phyloP scores from a whole-genome alignment of 2,888 invertebrate genomes.

The Leptarthrus brevirostris region DNA sequence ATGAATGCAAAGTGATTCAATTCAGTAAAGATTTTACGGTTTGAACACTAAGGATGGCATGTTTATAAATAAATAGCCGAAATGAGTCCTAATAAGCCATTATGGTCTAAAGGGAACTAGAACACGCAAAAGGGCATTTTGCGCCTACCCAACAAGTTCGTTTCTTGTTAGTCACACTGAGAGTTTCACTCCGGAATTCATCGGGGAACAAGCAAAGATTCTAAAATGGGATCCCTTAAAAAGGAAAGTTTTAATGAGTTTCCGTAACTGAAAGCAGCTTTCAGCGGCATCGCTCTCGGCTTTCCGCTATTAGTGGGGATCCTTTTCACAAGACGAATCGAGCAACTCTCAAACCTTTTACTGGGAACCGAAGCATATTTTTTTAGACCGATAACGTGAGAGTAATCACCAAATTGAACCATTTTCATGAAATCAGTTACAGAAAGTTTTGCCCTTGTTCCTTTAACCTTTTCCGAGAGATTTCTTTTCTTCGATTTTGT shows the following conservation, averaged over 20 bases:
- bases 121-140: conserved; percentile 10
- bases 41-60: conserved; percentile 1
- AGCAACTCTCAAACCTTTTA: conserved; percentile 21
- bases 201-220: conserved; percentile 10
- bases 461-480: not conserved
- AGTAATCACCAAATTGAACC: conserved; percentile 38
- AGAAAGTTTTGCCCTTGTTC: conserved; percentile 26
- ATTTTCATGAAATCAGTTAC: conserved; percentile 18
- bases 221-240: conserved; percentile 21
- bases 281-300: conserved; percentile 9
- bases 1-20: not conserved
- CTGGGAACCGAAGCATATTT: conserved; percentile 3
- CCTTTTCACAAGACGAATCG: no score
- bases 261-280: conserved; percentile 49
- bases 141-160: not conserved
- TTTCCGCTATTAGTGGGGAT: conserved; percentile 32
- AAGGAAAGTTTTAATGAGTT: conserved; percentile 53
- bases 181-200: not conserved
- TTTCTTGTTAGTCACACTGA: not conserved
- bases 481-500: conserved; percentile 34
- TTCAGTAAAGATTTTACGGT: not conserved
- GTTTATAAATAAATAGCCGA: conserved; percentile 15
- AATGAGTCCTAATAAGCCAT: conserved; percentile 14
- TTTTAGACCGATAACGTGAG: conserved; percentile 38
- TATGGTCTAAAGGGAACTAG: not conserved